Conservation (phyloP, 2,888 invertebrate species). For the Omphaloscelis lunosa region DNA sequence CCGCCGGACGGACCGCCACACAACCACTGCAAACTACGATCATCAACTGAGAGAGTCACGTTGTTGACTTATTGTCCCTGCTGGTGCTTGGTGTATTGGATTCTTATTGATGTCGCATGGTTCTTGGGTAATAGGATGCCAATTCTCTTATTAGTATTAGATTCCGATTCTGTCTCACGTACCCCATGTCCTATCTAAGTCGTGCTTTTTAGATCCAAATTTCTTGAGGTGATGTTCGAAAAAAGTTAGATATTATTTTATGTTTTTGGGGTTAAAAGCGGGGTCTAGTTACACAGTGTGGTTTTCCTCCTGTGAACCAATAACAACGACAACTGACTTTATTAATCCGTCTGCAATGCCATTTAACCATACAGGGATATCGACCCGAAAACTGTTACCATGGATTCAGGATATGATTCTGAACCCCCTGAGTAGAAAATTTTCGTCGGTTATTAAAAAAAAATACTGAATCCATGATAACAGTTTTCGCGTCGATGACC, state of each 20-base stretch:
- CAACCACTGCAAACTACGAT: constrained; percentile 60
- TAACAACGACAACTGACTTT: not conserved
- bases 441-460: too few species aligned
- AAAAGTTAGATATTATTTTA: not conserved
- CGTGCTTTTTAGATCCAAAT: not conserved
- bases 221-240: not conserved
- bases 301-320: not conserved
- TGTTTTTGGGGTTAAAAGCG: not conserved
- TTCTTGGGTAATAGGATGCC: not conserved
- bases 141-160: not conserved
- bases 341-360: not conserved
- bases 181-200: not conserved
- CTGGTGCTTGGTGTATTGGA: constrained; percentile 4
- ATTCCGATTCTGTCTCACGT: not conserved
- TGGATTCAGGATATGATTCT: too few species aligned
- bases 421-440: too few species aligned
- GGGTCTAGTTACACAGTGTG: too few species aligned
- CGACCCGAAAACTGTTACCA: too few species aligned
- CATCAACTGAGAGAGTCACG: constrained; percentile 63
- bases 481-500: too few species aligned
- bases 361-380: too few species aligned
- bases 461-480: too few species aligned
- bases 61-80: constrained; percentile 60
- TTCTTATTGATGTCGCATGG: constrained; percentile 14
- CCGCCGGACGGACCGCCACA: constrained; percentile 57